A percentile compares a stretch with the other conserved stretches of the same genome.
Conservation (phyloP, 1,140 invertebrate genomes). For the Macrocentrus cingulum region DNA sequence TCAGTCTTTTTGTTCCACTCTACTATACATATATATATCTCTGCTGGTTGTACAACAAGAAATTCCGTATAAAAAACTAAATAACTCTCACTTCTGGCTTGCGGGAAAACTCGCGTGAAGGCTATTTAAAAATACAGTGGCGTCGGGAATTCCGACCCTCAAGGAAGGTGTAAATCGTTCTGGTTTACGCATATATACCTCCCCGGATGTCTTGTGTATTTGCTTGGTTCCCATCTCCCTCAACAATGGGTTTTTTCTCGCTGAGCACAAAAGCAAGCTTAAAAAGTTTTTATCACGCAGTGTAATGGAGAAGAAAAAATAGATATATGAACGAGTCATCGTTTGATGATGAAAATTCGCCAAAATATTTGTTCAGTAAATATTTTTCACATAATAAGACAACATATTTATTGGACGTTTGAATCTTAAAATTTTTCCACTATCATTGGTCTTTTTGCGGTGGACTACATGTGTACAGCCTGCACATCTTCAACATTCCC, state of each 20-base stretch:
- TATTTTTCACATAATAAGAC: too few relatives aligned
- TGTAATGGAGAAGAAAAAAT: too few relatives aligned
- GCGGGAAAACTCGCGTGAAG: not conserved
- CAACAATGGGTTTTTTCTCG: too few relatives aligned
- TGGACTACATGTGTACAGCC: not conserved
- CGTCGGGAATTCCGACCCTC: not conserved
- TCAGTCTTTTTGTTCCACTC: too few relatives aligned
- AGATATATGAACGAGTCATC: not conserved
- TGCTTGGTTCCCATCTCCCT: not conserved
- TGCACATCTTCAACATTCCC: not conserved
- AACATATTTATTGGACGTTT: too few relatives aligned
- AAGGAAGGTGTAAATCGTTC: conserved; percentile 11
- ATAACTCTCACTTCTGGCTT: not conserved
- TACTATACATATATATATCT: conserved; percentile 3
- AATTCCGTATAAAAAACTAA: not conserved
- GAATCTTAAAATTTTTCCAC: not conserved
- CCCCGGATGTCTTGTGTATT: not conserved
- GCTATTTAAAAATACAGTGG: not conserved
- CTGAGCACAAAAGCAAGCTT: too few relatives aligned
- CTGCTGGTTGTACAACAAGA: not conserved
- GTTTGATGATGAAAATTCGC: too few relatives aligned
- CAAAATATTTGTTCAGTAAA: too few relatives aligned
- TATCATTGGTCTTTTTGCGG: not conserved
- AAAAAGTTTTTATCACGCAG: too few relatives aligned
- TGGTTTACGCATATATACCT: not conserved